A percentile compares a stretch with the other conserved stretches of the same genome.
Evolutionary conservation across 2,797 vertebrate species (phyloP).

Genomic region (Bradypodion pumilum): DNA sequence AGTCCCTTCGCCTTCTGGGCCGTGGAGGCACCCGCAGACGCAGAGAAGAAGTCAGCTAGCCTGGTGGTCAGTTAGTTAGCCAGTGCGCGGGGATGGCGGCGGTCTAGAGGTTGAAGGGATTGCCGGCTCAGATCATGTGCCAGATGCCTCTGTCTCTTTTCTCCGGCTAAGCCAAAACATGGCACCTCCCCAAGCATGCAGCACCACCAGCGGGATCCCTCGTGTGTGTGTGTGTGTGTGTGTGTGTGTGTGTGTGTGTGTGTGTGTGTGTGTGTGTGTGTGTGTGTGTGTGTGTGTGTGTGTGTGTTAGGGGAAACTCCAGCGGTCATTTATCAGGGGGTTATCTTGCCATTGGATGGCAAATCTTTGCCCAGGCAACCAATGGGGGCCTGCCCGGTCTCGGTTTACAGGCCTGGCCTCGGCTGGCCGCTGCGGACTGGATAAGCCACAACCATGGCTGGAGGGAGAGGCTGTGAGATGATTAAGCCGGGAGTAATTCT

Average conservation of each 20-base stretch:
- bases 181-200: conserved; percentile 39
- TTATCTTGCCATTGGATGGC: conserved; percentile 30
- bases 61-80: too few relatives aligned
- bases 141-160: neutral
- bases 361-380: conserved; percentile 47
- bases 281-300: too few relatives aligned
- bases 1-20: conserved; percentile 73
- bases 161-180: conserved; percentile 40
- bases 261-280: too few relatives aligned
- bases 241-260: too few relatives aligned
- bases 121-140: neutral
- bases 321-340: conserved; percentile 35
- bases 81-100: too few relatives aligned
- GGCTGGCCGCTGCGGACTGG: neutral
- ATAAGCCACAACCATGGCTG: neutral
- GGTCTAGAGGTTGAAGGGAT: conserved; percentile 62
- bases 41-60: too few relatives aligned
- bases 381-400: conserved; percentile 9
- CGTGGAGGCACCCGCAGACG: too few relatives aligned
- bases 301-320: neutral
- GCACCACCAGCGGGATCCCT: conserved; percentile 25
- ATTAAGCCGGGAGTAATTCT: neutral
- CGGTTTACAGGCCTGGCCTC: conserved; percentile 25
- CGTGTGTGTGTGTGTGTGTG: too few relatives aligned
- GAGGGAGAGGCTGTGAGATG: neutral